Evolutionary conservation across 2,888 invertebrate genomes (phyloP).

Genomic region (Tineola bisselliella): DNA sequence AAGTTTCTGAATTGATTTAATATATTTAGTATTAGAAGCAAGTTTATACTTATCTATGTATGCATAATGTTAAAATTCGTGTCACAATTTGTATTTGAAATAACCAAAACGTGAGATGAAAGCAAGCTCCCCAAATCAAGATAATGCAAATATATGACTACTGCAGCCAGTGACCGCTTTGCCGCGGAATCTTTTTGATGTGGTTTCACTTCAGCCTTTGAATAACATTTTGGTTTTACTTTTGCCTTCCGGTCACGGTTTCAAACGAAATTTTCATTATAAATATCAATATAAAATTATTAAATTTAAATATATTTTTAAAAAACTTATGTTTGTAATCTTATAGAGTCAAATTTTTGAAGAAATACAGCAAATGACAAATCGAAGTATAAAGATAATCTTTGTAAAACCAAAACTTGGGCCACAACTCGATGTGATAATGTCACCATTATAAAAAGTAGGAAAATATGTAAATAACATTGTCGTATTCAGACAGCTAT

Average conservation of each 20-base stretch:
- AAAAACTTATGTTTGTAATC: too few relatives aligned
- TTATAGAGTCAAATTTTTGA: too few relatives aligned
- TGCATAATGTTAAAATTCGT: constrained; percentile 17
- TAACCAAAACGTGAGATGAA: constrained; percentile 50
- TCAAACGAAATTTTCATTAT: background rate
- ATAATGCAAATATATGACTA: constrained; percentile 45
- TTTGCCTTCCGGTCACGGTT: background rate
- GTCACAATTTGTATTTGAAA: constrained; percentile 58
- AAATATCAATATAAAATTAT: background rate
- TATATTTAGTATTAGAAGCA: too few relatives aligned
- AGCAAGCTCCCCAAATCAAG: constrained; percentile 37
- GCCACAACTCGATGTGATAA: too few relatives aligned
- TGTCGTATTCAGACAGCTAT: background rate
- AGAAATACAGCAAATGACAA: too few relatives aligned
- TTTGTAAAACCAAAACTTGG: too few relatives aligned
- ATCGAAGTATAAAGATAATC: too few relatives aligned
- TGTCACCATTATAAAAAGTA: too few relatives aligned
- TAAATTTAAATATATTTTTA: too few relatives aligned
- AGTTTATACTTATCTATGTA: background rate
- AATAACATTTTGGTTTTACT: constrained; percentile 7
- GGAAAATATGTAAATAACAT: too few relatives aligned
- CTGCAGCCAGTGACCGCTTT: constrained; percentile 8
- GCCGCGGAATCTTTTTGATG: constrained; percentile 14
- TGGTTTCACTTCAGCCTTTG: constrained; percentile 10
- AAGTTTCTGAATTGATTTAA: too few relatives aligned